Base-by-base conservation (phyloP, 2,797 vertebrate genomes). In the Clarias laeviceps region DNA sequence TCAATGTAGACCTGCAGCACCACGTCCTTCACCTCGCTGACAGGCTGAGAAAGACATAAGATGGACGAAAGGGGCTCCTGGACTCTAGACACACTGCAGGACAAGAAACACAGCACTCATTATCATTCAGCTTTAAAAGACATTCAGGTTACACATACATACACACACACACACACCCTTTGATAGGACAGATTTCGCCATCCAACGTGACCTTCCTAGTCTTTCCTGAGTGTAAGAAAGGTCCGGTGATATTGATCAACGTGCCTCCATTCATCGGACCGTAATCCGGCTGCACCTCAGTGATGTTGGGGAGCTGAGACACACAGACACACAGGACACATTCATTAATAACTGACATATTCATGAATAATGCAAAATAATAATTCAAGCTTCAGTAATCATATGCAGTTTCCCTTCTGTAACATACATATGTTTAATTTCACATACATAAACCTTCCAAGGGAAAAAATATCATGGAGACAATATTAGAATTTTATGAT, bases 181-280 rank as follows among this genome's bases (percentile, higher is more conserved):
- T 90, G 85, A 97, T 91, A 0, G 91, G 94, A 88, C 97, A 99
- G 50, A 93, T 88, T 11, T 95, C 93, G 1, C 94, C 95, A 1
- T 97, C 97, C 85, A 99, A 90, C 29, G 91, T 95, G 90, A 99
- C 97, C 40, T 3, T 94, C 89, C 95, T 94, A 82, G 91, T 96
- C 82, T 91, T 96, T 59, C 97, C 98, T 0, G 95, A 91, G 0
- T 93, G 93, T 86, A 99, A 90, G 86, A 96, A 92, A 64, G 89
- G 92, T 57, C 98, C 98, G 0, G 80, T 92, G 54, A 99, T 94
- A 2, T 93, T 97, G 87, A 99, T 94, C 64, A 91, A 91, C 1
- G 98, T 98, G 34, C 97, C 98, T 61, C 98, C 98, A 4, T 94
- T 91, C 34, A n/a, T 93, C 4, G 98, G 98, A 3, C 98, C 98